phyloP scores from a whole-genome alignment of 2,113 vertebrate genomes.

The Galemys pyrenaicus region DNA sequence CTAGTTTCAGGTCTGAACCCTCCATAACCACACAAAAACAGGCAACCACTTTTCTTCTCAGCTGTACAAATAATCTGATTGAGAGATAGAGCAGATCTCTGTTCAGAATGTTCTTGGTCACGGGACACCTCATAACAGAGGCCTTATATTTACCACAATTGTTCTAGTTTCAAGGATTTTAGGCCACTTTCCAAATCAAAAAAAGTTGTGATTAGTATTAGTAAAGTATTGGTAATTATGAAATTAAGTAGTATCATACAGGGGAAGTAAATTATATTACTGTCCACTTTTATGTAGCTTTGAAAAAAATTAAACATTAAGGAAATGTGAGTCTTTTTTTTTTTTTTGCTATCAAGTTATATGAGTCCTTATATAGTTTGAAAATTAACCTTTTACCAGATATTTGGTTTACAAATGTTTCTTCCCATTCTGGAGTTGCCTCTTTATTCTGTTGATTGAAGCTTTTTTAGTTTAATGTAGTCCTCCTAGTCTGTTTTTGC shows the following conservation, averaged over 20 bases:
- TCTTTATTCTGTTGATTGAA: slow-evolving; percentile 3
- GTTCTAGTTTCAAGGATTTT: slow-evolving; percentile 22
- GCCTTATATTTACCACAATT: background rate
- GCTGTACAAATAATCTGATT: background rate
- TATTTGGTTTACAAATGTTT: slow-evolving; percentile 21
- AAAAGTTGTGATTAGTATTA: background rate
- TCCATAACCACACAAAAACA: background rate
- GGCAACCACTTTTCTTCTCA: background rate
- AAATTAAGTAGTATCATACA: background rate
- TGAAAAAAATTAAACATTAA: background rate
- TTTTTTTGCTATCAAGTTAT: background rate
- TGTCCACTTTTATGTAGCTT: background rate
- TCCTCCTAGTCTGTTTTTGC: background rate
- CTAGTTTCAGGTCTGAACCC: background rate
- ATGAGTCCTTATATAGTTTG: background rate
- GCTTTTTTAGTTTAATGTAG: background rate
- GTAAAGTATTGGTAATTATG: background rate
- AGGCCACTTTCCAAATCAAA: slow-evolving; percentile 33
- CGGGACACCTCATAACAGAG: background rate
- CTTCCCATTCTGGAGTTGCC: background rate
- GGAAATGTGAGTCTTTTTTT: background rate
- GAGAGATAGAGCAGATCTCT: background rate
- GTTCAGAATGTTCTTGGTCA: slow-evolving; percentile 19
- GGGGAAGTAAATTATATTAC: background rate
- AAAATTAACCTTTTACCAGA: slow-evolving; percentile 14